Evolutionary conservation across 2,888 invertebrate species (phyloP), one percentile per base, ranked within the genome.

Genomic region (Oscheius onirici): DNA sequence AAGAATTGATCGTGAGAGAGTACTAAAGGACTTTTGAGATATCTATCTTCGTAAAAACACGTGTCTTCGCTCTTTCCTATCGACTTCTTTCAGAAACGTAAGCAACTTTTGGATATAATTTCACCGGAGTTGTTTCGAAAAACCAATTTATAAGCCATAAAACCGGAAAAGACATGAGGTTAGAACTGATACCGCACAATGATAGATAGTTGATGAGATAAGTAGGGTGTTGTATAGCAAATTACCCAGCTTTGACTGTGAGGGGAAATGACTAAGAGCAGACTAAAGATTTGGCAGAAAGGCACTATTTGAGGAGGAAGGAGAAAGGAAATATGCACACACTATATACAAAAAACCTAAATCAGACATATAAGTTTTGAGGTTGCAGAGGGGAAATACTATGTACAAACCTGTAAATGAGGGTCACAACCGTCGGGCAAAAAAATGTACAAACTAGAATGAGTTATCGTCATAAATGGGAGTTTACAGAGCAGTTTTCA

Each of bases 391-490:
- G n/a, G 11, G 41, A 24, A 20, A 6, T 60, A 10, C 40, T 63
- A 63, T 63, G 26, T 63, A 63, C 63, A 63, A 26, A 63, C 63
- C 63, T 26, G 63, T 63, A 22, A 17, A 46, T 58, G 5, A 63
- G 20, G 13, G 46, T 63, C 63, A 63, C 63, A 63, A 63, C 63
- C 63, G 26, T 46, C 22, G 28, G 34, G 34, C 5, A 3, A 34
- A 49, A 49, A 49, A 49, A 63, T 63, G 41, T 58, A 58, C 58
- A 58, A 43, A 58, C 34, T 34, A 34, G 34, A 58, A 17, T 40
- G 58, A 28, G 1, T 46, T 15, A 58, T 49, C 26, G 63, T 49
- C 34, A 63, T 63, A 63, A 63, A 49, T 63, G 44, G n/a, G 63
- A 63, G 15, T 26, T 13, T n/a, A 49, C 26, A 28, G 63, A 63